Evolutionary conservation across 2,888 invertebrate genomes (phyloP), one percentile per base, ranked within the genome.

Genomic region (Dolomedes plantarius): DNA sequence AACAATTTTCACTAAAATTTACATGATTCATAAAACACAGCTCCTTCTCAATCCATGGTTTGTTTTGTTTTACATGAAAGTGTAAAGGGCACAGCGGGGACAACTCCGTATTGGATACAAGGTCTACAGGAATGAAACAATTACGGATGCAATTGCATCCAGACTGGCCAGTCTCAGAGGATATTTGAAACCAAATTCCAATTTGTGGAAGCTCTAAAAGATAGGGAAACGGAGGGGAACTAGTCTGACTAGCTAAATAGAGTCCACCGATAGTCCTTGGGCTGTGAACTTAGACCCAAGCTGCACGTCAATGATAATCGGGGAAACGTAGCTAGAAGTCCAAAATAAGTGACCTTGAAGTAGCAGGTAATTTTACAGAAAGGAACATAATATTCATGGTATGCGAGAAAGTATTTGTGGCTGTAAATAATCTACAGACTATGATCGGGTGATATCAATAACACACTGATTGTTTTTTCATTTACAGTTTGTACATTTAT

Each of bases 81-180:
- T 19, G 19, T 56, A 56, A 23, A 23, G 23, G 56, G 56, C 56
- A n/a, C 7, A 23, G 5, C 1, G 36, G 2, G 46, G 16, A 46
- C 7, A 46, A 6, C 16, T 11, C 16, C 16, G 2, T 56, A 56
- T 56, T 56, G 56, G 56, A 56, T 56, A 56, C 56, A 56, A 56
- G 56, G 56, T 23, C 56, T 56, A 56, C 56, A 7, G 16, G 56
- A 23, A 56, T 56, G 56, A 23, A 56, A 56, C 56, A 19, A 56
- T 23, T 23, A 56, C 56, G 23, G 56, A 56, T 56, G 23, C 56
- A 56, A 56, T 56, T 56, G 23, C 56, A n/a, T 23, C 3, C 19
- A 23, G 23, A 56, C 3, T 1, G 16, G 23, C 56, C 5, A 23
- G 19, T 56, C 9, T 56, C 56, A 56, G 11, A 23, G 23, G 23